Evolutionary conservation across 1,140 invertebrate genomes (phyloP).

Genomic region (Sweltsa coloradensis): DNA sequence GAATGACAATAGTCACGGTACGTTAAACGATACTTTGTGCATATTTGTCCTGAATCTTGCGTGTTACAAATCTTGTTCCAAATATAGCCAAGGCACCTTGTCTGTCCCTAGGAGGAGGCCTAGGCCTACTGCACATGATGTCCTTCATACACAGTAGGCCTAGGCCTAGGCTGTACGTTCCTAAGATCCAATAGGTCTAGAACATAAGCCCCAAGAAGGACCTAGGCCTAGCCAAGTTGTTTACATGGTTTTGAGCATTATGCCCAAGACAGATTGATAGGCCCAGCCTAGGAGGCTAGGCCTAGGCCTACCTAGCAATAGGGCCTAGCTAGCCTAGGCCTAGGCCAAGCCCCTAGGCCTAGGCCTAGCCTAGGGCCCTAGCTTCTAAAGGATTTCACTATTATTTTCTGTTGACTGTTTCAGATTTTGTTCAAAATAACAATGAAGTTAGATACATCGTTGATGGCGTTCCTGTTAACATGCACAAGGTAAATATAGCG

Average conservation of each 20-base stretch:
- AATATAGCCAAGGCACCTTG: no score
- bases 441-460: slow-evolving; percentile 53
- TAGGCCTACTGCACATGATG: no score
- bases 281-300: background rate
- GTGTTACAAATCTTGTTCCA: no score
- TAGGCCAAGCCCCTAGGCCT: background rate
- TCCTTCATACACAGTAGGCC: no score
- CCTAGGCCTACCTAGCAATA: background rate
- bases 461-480: slow-evolving; percentile 42
- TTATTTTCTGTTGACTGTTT: slow-evolving; percentile 23
- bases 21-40: background rate
- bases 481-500: slow-evolving; percentile 44
- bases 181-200: no score
- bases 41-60: no score
- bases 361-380: background rate
- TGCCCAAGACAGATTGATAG: background rate
- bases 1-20: slow-evolving; percentile 30
- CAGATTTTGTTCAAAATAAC: slow-evolving; percentile 55
- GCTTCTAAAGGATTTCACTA: background rate
- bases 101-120: no score
- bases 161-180: no score
- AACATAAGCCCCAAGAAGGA: no score
- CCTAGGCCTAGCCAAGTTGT: no score
- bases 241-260: no score
- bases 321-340: background rate